These are phyloP conservation scores for Drosophila vallismaia DNA, from an alignment of 2,888 invertebrate species.

Conservation along the genomic window DNA sequence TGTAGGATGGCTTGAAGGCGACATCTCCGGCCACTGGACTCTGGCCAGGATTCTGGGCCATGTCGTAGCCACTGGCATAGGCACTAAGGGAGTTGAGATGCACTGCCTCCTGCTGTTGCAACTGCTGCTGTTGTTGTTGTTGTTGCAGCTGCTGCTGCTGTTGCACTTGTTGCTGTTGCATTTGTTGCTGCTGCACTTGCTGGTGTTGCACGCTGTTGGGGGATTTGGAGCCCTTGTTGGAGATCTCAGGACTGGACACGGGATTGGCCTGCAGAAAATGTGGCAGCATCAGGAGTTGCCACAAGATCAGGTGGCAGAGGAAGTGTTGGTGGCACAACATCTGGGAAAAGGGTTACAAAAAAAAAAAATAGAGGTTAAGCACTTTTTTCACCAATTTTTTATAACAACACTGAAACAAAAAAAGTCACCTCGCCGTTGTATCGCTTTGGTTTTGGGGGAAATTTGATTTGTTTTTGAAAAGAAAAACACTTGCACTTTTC, in stretches of 20 bases:
- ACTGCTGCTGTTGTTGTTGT: slow-evolving; percentile 68
- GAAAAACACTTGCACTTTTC: slow-evolving; percentile 48
- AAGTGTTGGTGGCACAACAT: slow-evolving; percentile 46
- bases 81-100: slow-evolving; percentile 80
- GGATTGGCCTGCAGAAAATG: slow-evolving; percentile 54
- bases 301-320: slow-evolving; percentile 36
- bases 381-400: neutral
- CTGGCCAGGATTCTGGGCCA: slow-evolving; percentile 21
- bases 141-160: slow-evolving; percentile 34
- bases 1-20: slow-evolving; percentile 77
- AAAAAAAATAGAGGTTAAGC: neutral
- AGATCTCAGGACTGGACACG: slow-evolving; percentile 77
- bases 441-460: slow-evolving; percentile 13
- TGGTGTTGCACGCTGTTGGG: slow-evolving; percentile 45
- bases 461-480: neutral
- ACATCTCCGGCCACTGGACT: neutral
- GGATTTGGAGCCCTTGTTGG: slow-evolving; percentile 65
- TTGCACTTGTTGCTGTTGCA: slow-evolving; percentile 46
- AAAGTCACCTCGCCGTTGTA: slow-evolving; percentile 20
- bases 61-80: slow-evolving; percentile 80
- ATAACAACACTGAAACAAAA: neutral
- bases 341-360: slow-evolving; percentile 29
- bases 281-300: slow-evolving; percentile 52
- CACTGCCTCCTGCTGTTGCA: slow-evolving; percentile 67
- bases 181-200: slow-evolving; percentile 34